Percentiles rank a stretch among this genome's conserved stretches.
Evolutionary conservation across 2,113 vertebrate genomes (phyloP).

Genomic region (Burhinus oedicnemus): DNA sequence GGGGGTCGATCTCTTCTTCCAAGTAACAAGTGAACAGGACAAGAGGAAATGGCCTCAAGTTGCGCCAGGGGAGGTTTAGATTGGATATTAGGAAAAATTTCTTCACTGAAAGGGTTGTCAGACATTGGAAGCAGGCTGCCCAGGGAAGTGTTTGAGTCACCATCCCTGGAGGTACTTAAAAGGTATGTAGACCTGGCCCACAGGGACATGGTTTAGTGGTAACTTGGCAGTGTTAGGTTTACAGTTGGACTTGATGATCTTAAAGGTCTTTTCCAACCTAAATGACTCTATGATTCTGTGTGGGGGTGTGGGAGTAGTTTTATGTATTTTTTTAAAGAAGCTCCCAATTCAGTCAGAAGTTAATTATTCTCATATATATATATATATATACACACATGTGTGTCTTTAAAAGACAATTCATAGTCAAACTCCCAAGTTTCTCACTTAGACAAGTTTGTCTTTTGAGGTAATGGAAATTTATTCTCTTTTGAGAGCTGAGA

Average conservation of each 20-base stretch:
- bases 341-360: background rate
- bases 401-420: background rate
- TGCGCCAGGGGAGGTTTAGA: rapidly evolving
- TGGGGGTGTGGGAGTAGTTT: background rate
- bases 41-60: rapidly evolving
- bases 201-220: background rate
- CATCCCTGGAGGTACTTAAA: background rate
- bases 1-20: rapidly evolving
- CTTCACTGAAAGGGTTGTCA: rapidly evolving
- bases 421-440: background rate
- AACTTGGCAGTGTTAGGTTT: background rate
- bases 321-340: background rate
- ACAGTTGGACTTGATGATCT: background rate
- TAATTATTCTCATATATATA: background rate
- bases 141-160: background rate
- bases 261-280: background rate
- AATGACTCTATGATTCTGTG: background rate
- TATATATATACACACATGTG: background rate
- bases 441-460: background rate
- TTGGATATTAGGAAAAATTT: background rate
- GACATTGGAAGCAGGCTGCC: background rate
- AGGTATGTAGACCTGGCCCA: rapidly evolving
- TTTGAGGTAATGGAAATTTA: background rate
- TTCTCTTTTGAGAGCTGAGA: background rate
- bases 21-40: rapidly evolving